Evolutionary conservation across 2,797 vertebrate genomes (phyloP).

Genomic region (Sylvilagus floridanus): DNA sequence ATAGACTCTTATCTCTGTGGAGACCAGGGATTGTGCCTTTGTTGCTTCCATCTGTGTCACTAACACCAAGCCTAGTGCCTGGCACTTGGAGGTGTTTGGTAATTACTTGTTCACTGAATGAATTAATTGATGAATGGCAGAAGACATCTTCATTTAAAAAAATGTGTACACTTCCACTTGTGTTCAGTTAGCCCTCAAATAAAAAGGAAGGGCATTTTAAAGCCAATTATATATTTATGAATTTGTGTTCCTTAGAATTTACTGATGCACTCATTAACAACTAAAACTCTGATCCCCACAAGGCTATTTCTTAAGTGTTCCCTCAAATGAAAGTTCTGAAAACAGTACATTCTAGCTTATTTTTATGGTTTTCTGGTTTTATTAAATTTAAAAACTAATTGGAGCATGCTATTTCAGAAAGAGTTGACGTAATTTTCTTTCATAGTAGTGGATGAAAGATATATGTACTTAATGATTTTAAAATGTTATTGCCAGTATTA

Average conservation of each 20-base stretch:
- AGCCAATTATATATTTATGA: neutral
- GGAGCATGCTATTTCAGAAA: conserved; percentile 22
- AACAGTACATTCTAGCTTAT: neutral
- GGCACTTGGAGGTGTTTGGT: neutral
- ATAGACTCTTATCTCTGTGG: neutral
- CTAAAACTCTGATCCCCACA: neutral
- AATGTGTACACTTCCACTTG: neutral
- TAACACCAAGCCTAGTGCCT: neutral
- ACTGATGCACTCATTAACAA: conserved; percentile 17
- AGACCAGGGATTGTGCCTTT: neutral
- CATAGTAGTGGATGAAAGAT: neutral
- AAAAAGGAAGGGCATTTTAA: conserved; percentile 30
- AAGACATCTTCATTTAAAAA: neutral
- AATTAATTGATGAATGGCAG: neutral
- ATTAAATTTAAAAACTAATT: conserved; percentile 35
- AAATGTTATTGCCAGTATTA: neutral
- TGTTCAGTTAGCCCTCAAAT: conserved; percentile 51
- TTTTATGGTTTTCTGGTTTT: conserved; percentile 30
- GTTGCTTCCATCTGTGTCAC: neutral
- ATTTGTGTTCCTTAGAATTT: conserved; percentile 21
- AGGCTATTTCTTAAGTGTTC: conserved; percentile 10
- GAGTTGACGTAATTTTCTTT: conserved; percentile 50
- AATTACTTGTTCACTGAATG: neutral
- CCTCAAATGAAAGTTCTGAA: conserved; percentile 12
- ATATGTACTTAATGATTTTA: neutral